Evolutionary conservation across 2,888 invertebrate genomes (phyloP).

Genomic region (Drosophila picticornis): DNA sequence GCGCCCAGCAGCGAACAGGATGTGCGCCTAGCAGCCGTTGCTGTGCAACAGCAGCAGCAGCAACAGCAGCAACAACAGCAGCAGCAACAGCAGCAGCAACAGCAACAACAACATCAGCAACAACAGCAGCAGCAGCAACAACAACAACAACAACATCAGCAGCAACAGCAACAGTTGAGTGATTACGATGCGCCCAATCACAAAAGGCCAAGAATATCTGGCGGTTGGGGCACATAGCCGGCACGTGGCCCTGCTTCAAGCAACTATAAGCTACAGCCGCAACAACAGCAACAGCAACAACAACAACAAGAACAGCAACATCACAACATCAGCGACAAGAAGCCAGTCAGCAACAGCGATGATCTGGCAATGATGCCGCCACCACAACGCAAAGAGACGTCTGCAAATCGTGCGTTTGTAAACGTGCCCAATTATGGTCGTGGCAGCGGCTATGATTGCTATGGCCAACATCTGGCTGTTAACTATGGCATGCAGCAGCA

Average conservation of each 20-base stretch:
- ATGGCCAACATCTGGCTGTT: conserved; percentile 64
- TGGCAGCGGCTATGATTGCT: conserved; percentile 68
- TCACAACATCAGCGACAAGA: conserved; percentile 64
- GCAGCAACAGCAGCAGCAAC: conserved; percentile 80
- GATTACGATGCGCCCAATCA: conserved; percentile 88
- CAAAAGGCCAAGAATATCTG: conserved; percentile 94
- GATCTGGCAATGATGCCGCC: conserved; percentile 78
- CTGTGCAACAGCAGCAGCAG: conserved; percentile 71
- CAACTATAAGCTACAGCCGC: conserved; percentile 49
- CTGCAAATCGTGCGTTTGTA: conserved; percentile 34
- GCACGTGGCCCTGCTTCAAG: conserved; percentile 66
- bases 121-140: conserved; percentile 81
- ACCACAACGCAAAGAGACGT: conserved; percentile 68
- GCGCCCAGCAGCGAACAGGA: conserved; percentile 93
- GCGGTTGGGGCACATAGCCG: conserved; percentile 96
- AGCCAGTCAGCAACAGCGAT: conserved; percentile 54
- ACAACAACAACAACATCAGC: conserved; percentile 81
- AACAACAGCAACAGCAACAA: conserved; percentile 56
- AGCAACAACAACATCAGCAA: conserved; percentile 77
- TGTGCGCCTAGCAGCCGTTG: conserved; percentile 84
- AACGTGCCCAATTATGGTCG: conserved; percentile 48
- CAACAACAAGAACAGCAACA: conserved; percentile 60
- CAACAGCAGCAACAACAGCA: conserved; percentile 80
- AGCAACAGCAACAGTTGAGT: conserved; percentile 83
- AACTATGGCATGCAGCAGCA: conserved; percentile 55